Evolutionary conservation across 2,113 vertebrate species (phyloP), one percentile per base, ranked within the genome.

Genomic region (Athene cunicularia): DNA sequence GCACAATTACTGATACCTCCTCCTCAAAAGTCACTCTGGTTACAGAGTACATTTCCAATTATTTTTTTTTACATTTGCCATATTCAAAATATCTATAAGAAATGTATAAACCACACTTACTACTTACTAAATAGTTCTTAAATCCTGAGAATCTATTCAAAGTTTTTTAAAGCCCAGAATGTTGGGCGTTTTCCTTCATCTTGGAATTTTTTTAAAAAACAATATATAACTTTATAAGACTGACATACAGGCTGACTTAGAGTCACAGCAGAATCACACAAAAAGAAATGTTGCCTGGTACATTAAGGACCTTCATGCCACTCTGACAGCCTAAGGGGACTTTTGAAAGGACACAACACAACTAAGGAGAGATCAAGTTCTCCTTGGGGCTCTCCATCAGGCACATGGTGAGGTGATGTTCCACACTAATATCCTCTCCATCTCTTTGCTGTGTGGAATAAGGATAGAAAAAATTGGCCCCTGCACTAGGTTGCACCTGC

Each of bases 131-230:
- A 41, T 12, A 66, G 8, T 75, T 85, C n/a, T 56, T 58, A 74
- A 58, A 91, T 53, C 32, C 60, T 49, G 39, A 83, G 23, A 73
- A 58, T 0, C 1, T 45, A 53, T 55, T 80, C 4, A 5, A 56
- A 64, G 21, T 12, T 41, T 82, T 80, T 55, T 47, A 72, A 88
- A 72, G 33, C 6, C 7, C 23, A 79, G 47, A 56, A 71, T 22
- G 4, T 8, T 41, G 43, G 22, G 21, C 3, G 1, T 0, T 9
- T 43, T 52, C 43, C 55, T 79, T 27, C 1, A 56, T 41, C 52
- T 28, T 47, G 43, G 12, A 64, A 11, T 50, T 43, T 75, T 49
- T 73, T 52, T 39, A 8, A 17, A 45, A 28, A 50, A 10, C 5
- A 0, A 43, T 12, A 9, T 3, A 1, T 20, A 58, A 67, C 7